Conservation (phyloP, 1,140 invertebrate species). For the Drosophila sturtevanti region DNA sequence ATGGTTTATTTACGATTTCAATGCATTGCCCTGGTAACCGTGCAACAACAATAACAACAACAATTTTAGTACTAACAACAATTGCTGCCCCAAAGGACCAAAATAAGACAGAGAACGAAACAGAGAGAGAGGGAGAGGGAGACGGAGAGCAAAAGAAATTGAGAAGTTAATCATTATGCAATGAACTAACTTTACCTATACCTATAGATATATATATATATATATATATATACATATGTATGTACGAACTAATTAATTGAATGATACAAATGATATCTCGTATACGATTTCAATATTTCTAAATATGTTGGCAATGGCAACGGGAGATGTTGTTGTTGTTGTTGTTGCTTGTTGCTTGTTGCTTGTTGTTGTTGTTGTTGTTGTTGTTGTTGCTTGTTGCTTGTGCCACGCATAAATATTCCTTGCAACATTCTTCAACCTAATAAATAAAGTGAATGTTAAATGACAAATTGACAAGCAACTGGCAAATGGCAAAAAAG, state of each 20-base stretch:
- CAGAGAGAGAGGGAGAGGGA: too few species aligned
- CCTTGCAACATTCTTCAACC: conserved; percentile 10
- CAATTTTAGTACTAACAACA: neutral
- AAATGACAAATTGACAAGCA: conserved; percentile 30
- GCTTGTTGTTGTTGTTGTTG: neutral
- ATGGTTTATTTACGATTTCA: conserved; percentile 7
- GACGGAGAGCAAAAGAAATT: neutral
- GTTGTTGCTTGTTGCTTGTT: neutral
- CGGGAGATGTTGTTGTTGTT: neutral
- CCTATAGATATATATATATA: neutral
- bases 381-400: neutral
- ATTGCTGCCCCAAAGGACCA: neutral
- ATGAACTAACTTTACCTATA: neutral
- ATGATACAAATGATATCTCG: neutral
- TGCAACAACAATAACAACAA: neutral
- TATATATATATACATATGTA: neutral
- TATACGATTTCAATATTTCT: neutral
- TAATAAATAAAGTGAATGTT: conserved; percentile 54
- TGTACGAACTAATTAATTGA: neutral
- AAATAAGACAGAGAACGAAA: too few species aligned
- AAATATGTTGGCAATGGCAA: neutral
- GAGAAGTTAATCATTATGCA: conserved; percentile 1
- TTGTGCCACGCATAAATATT: neutral
- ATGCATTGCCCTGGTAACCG: neutral
- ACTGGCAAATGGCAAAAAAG: too few species aligned